Evolutionary conservation across 2,797 vertebrate species (phyloP).

Genomic region (Crocidura indochinensis): DNA sequence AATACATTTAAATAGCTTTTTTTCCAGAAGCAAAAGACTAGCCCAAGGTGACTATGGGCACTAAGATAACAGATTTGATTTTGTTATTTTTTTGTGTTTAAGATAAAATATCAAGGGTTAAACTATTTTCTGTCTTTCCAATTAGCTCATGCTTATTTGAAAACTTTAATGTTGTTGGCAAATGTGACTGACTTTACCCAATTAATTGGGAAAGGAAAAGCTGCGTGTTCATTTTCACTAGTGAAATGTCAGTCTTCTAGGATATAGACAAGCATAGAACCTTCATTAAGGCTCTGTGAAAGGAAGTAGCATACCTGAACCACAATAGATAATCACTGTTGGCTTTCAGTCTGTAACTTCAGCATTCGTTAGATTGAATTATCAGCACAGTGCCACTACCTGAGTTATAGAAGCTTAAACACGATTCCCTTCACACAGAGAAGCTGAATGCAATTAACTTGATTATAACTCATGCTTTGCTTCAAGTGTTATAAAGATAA

Average conservation of each 20-base stretch:
- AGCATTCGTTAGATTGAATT: background rate
- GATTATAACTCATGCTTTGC: conserved; percentile 42
- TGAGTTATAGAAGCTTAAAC: background rate
- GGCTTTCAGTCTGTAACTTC: background rate
- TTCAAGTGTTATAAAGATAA: conserved; percentile 58
- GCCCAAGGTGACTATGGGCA: background rate
- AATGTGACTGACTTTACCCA: background rate
- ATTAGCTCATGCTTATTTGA: background rate
- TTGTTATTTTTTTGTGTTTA: background rate
- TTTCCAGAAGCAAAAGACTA: background rate
- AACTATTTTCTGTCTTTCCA: background rate
- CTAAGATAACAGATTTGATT: background rate
- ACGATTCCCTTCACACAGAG: background rate
- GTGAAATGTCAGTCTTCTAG: background rate
- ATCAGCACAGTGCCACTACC: background rate
- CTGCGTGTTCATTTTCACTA: accelerated
- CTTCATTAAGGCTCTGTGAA: background rate
- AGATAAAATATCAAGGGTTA: background rate
- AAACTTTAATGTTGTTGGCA: background rate
- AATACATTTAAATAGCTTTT: background rate
- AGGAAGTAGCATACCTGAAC: background rate
- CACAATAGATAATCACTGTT: accelerated
- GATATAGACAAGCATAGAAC: background rate
- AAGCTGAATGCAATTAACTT: conserved; percentile 7
- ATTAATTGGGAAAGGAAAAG: background rate